phyloP scores from a whole-genome alignment of 2,797 vertebrate genomes.

The Fistularia tabacaria region DNA sequence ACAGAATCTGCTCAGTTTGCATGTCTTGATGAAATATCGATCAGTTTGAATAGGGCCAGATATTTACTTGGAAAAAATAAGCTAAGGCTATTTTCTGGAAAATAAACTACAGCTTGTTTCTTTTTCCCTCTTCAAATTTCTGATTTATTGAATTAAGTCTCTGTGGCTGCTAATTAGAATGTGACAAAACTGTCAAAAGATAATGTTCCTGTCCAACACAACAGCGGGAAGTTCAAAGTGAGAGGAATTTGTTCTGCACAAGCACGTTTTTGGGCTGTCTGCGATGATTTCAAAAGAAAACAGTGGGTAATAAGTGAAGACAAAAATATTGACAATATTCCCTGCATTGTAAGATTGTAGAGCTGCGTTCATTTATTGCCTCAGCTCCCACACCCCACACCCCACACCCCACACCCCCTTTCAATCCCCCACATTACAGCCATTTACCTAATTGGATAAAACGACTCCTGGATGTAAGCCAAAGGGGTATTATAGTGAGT shows the following conservation, averaged over 20 bases:
- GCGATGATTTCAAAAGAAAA: slow-evolving; percentile 21
- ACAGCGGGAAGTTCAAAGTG: slow-evolving; percentile 2
- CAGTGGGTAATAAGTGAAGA: slow-evolving; percentile 39
- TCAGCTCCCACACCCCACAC: slow-evolving; percentile 24
- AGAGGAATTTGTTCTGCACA: slow-evolving; percentile 26
- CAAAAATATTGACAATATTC: slow-evolving; percentile 56
- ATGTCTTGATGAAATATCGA: slow-evolving; percentile 12
- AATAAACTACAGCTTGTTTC: slow-evolving; percentile 12
- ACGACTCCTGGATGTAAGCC: slow-evolving; percentile 76
- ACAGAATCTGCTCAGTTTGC: slow-evolving; percentile 3
- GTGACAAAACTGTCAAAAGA: slow-evolving; percentile 30
- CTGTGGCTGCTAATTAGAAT: slow-evolving; percentile 31
- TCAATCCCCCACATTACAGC: slow-evolving; percentile 66
- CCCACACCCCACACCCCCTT: too few species aligned
- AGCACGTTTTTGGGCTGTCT: slow-evolving; percentile 35
- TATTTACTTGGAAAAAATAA: too few species aligned
- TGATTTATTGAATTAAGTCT: slow-evolving; percentile 42
- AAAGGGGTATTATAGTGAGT: slow-evolving; percentile 74
- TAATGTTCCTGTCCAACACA: slow-evolving; percentile 18
- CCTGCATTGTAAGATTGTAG: slow-evolving; percentile 49
- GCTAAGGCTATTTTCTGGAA: slow-evolving; percentile 4
- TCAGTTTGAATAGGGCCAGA: slow-evolving; percentile 9
- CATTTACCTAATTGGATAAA: slow-evolving; percentile 82
- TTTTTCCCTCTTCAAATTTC: slow-evolving; percentile 13
- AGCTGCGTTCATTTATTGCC: slow-evolving; percentile 61